Conservation (phyloP, 2,797 vertebrate species). For the Xyrichtys novacula region DNA sequence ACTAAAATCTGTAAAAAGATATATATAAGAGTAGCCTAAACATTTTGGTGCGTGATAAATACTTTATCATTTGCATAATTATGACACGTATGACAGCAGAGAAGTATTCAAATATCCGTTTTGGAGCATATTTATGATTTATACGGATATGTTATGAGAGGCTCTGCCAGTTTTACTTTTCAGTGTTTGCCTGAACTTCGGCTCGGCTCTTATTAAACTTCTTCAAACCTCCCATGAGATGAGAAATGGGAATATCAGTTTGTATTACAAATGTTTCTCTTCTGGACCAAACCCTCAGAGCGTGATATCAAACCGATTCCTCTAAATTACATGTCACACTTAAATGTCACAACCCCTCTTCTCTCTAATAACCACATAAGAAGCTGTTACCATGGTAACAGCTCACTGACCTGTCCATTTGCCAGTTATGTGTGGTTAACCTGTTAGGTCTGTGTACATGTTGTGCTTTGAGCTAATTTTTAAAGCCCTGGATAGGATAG, state of each 20-base stretch:
- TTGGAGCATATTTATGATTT: not conserved
- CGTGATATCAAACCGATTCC: not conserved
- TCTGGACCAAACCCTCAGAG: conserved; percentile 1
- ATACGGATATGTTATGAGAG: not conserved
- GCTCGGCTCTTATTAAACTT: conserved; percentile 2
- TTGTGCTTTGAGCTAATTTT: conserved; percentile 23
- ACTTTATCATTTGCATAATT: not conserved
- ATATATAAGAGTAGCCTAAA: no score
- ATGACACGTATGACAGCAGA: not conserved
- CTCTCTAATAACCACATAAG: not conserved
- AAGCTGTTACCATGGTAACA: conserved; percentile 55
- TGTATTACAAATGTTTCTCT: conserved; percentile 1
- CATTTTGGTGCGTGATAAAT: not conserved
- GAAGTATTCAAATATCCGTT: not conserved
- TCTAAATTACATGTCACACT: not conserved
- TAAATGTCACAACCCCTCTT: conserved; percentile 10
- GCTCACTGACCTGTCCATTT: conserved; percentile 45
- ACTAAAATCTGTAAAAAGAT: not conserved
- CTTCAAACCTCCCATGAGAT: not conserved
- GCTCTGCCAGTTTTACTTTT: not conserved
- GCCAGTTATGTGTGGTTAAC: conserved; percentile 36
- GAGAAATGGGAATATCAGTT: conserved; percentile 17
- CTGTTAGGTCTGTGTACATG: conserved; percentile 27
- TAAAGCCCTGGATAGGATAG: conserved; percentile 26
- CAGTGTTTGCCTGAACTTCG: not conserved